phyloP scores from a whole-genome alignment of 2,797 vertebrate genomes.

The Streptopelia turtur region DNA sequence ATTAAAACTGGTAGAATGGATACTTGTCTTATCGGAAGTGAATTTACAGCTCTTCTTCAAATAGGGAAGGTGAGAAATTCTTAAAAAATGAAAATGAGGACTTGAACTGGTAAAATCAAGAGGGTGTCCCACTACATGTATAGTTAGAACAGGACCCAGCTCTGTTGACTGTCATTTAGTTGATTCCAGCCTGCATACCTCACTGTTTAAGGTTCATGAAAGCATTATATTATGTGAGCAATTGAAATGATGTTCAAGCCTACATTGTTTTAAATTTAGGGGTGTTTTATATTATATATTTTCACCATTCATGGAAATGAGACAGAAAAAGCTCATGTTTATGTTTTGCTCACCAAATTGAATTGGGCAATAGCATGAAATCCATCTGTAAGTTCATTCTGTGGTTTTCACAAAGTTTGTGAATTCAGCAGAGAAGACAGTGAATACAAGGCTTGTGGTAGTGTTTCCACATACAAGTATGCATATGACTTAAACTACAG shows the following conservation, averaged over 20 bases:
- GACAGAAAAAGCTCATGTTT: background rate
- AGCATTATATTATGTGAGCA: background rate
- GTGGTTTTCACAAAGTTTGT: background rate
- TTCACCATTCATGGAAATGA: background rate
- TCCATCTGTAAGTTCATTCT: background rate
- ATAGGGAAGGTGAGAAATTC: background rate
- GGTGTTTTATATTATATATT: background rate
- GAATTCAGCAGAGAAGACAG: background rate
- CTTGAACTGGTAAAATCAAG: background rate
- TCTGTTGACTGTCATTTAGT: background rate
- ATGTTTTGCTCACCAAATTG: background rate
- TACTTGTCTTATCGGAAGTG: background rate
- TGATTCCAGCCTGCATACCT: background rate
- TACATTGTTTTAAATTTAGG: background rate
- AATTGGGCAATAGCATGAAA: background rate
- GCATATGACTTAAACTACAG: background rate
- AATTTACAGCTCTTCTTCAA: background rate
- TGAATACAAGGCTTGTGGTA: background rate
- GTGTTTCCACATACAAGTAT: background rate
- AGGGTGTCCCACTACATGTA: background rate
- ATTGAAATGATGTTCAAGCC: background rate
- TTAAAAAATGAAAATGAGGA: background rate
- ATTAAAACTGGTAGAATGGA: background rate
- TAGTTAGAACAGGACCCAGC: background rate
- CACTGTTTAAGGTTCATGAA: background rate